These are phyloP conservation scores for Tragelaphus imberbis DNA, from an alignment of 2,113 vertebrate species.

Conservation along the genomic window DNA sequence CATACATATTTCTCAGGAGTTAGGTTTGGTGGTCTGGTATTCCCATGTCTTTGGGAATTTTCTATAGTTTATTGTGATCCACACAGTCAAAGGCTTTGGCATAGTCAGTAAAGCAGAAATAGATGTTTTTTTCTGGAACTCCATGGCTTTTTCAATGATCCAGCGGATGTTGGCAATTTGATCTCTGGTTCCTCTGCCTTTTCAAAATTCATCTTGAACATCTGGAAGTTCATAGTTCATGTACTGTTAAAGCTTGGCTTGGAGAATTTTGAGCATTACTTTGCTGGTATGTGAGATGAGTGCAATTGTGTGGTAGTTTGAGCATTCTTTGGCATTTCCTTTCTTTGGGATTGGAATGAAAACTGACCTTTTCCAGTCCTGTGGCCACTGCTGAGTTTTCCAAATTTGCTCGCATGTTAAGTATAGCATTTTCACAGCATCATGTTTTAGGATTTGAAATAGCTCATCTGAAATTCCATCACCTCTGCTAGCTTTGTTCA, in stretches of 20 bases:
- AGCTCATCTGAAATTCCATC: neutral
- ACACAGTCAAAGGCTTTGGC: too few species aligned
- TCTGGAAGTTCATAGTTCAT: neutral
- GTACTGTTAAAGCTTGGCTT: neutral
- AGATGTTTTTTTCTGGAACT: neutral
- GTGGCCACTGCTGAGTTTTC: neutral
- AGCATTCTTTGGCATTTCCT: neutral
- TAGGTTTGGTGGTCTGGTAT: too few species aligned
- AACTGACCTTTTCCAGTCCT: neutral
- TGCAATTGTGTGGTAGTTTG: neutral
- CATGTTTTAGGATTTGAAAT: neutral
- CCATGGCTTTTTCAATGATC: neutral
- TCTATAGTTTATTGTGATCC: too few species aligned
- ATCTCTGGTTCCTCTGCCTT: neutral
- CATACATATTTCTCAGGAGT: too few species aligned
- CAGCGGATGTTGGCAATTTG: fast-evolving
- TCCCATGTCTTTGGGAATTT: too few species aligned
- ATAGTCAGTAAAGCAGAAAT: too few species aligned
- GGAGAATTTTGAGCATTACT: neutral
- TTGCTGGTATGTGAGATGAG: neutral
- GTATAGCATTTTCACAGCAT: neutral
- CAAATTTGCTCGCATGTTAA: neutral
- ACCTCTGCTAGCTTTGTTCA: neutral
- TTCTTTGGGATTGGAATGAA: neutral
- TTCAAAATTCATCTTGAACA: neutral